Evolutionary conservation across 2,888 invertebrate species (phyloP), one percentile per base, ranked within the genome.

Genomic region (Dioctria rufipes): DNA sequence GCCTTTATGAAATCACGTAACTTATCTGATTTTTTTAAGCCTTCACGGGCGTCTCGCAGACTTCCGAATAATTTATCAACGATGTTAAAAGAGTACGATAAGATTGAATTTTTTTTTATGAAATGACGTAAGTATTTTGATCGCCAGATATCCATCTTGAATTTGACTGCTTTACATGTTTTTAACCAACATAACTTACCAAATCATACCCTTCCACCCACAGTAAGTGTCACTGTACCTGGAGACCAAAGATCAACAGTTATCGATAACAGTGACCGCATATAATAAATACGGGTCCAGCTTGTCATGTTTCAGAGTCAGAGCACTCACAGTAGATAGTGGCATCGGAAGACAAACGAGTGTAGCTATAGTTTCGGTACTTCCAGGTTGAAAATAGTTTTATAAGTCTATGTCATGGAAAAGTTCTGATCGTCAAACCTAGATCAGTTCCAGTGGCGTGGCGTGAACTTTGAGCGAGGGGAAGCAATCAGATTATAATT

Each of bases 241-340:
- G 90, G 90, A 3, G 92, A 91, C 83, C 91, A 91, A 84, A 93
- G 92, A 2, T 90, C 88, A 75, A 89, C 93, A 0, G 87, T 92
- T 0, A 86, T 95, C 95, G 85, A 91, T 95, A 5, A 91, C 92
- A 0, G 93, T 96, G 8, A 92, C 92, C 0, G 93, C 95, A 0
- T 91, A 91, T 78, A 96, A 95, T 87, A 91, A 91, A 13, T 93
- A 93, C 86, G 96, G 96, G 0, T 91, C 93, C 0, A 95, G 95
- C 88, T 89, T 95, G 83, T 95, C 95, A 0, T 94, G 94, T 78
- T 93, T 94, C 85, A 91, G 92, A 11, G 89, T 95, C 42, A 92
- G 96, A 87, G 92, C 93, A 0, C 88, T 95, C 5, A 95, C 95
- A 1, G 89, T 94, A 81, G 92, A 93, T 3, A 92, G 93, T 37